Evolutionary conservation across 2,888 invertebrate genomes (phyloP).

Genomic region (Halictus quadricinctus): DNA sequence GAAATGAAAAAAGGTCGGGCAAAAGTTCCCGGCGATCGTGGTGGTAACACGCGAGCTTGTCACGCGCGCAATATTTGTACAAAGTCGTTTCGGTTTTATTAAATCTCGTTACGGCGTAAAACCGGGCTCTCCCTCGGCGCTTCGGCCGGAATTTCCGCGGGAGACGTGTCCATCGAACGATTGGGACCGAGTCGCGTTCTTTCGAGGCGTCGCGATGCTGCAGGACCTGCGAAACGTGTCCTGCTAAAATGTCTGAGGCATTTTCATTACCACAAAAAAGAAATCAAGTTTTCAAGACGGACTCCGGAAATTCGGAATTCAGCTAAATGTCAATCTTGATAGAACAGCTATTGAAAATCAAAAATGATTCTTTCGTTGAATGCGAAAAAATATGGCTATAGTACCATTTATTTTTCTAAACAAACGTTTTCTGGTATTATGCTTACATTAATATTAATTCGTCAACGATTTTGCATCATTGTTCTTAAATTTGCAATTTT

Average conservation of each 20-base stretch:
- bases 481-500: too few species aligned
- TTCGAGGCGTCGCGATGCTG: not conserved
- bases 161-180: constrained; percentile 15
- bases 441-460: too few species aligned
- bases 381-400: too few species aligned
- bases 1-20: constrained; percentile 7
- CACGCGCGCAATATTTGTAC: constrained; percentile 17
- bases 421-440: too few species aligned
- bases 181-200: not conserved
- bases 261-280: constrained; percentile 26
- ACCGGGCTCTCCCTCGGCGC: not conserved
- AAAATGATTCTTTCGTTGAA: too few species aligned
- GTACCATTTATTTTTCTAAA: too few species aligned
- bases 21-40: constrained; percentile 2
- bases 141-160: not conserved
- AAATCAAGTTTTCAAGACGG: constrained; percentile 19
- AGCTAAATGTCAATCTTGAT: not conserved
- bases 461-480: too few species aligned
- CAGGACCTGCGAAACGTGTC: not conserved
- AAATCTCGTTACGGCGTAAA: constrained; percentile 16
- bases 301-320: not conserved
- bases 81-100: constrained; percentile 22
- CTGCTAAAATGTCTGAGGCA: constrained; percentile 3
- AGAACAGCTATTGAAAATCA: not conserved
- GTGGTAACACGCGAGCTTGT: constrained; percentile 9